phyloP scores from a whole-genome alignment of 2,888 invertebrate genomes.

The Abrostola tripartita region DNA sequence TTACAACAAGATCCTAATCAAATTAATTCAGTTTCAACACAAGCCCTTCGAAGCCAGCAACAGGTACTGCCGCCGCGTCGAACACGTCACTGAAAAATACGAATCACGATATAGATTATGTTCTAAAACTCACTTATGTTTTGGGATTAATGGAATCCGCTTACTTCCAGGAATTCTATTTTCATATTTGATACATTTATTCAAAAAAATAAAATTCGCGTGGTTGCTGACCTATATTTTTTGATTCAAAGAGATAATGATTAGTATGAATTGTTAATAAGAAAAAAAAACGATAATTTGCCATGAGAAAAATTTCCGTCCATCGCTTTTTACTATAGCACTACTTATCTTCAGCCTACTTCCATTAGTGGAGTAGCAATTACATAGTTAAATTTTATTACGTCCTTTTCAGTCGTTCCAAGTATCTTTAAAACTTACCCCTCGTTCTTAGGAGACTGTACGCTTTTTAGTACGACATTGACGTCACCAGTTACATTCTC shows the following conservation, averaged over 20 bases:
- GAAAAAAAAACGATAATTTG: too few species aligned
- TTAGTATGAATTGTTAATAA: too few species aligned
- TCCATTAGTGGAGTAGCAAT: constrained; percentile 6
- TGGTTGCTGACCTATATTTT: too few species aligned
- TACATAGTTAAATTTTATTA: constrained; percentile 4
- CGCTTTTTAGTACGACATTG: constrained; percentile 81
- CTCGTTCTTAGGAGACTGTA: constrained; percentile 72
- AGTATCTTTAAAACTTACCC: constrained; percentile 61
- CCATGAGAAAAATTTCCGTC: too few species aligned
- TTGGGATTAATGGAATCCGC: too few species aligned
- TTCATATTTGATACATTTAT: too few species aligned
- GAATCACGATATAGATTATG: not conserved
- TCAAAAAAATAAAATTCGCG: too few species aligned
- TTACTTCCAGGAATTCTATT: too few species aligned
- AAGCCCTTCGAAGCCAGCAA: constrained; percentile 78
- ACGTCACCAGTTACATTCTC: constrained; percentile 80
- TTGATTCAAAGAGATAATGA: too few species aligned
- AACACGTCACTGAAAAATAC: constrained; percentile 70
- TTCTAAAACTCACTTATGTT: too few species aligned
- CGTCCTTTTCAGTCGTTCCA: not conserved
- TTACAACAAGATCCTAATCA: not conserved
- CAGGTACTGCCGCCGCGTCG: constrained; percentile 66
- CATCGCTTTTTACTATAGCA: constrained; percentile 1
- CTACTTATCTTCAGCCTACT: constrained; percentile 8
- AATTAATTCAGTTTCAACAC: constrained; percentile 68